Conservation (phyloP, 2,888 invertebrate species). For the Heterodera filipjevi region DNA sequence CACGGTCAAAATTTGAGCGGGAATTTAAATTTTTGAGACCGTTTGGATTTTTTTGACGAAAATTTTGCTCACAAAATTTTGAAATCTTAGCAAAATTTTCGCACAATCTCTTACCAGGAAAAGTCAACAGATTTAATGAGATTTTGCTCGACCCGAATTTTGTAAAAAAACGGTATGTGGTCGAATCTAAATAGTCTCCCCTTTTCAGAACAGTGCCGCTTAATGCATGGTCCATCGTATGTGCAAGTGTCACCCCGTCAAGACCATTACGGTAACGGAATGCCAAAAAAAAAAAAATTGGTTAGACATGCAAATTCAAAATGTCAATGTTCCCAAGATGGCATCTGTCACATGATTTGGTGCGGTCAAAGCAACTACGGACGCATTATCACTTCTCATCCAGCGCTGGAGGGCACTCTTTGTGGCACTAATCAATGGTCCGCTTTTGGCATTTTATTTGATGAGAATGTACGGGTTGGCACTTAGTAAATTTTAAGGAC, state of each 20-base stretch:
- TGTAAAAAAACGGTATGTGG: too few species aligned
- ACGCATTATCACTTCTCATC: constrained; percentile 65
- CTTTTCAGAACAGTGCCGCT: constrained; percentile 29
- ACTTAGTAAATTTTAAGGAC: too few species aligned
- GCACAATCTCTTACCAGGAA: too few species aligned
- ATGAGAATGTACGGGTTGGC: too few species aligned
- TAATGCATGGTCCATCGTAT: constrained; percentile 65
- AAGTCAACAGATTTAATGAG: too few species aligned
- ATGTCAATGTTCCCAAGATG: background rate
- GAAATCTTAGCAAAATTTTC: too few species aligned
- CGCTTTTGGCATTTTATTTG: background rate
- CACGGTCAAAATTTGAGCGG: constrained; percentile 53
- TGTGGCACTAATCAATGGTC: constrained; percentile 60
- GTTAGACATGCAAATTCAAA: background rate
- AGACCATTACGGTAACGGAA: constrained; percentile 54
- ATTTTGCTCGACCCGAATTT: too few species aligned
- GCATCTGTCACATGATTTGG: constrained; percentile 66
- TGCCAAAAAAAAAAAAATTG: background rate
- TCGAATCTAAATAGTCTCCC: background rate
- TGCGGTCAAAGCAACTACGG: constrained; percentile 63
- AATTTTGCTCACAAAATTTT: too few species aligned
- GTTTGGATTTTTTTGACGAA: background rate
- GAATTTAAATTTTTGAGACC: constrained; percentile 27
- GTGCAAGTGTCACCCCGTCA: constrained; percentile 60
- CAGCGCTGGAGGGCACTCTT: constrained; percentile 61